Evolutionary conservation across 2,888 invertebrate genomes (phyloP).

Genomic region (Limnephilus lunatus): DNA sequence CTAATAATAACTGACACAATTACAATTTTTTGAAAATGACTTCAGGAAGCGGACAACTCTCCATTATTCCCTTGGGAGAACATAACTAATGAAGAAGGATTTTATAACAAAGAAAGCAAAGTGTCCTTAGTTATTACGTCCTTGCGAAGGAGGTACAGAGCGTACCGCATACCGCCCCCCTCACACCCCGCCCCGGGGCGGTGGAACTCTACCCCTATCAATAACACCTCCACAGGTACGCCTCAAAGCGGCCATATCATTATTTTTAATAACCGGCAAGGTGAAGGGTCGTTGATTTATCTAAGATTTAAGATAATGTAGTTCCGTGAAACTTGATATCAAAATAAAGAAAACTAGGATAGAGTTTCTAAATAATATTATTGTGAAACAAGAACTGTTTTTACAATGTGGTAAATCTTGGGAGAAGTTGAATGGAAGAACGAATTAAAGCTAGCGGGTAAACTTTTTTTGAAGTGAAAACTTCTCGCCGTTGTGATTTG

Average conservation of each 20-base stretch:
- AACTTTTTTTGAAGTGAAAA: too few relatives aligned
- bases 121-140: neutral
- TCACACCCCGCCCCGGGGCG: neutral
- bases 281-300: constrained; percentile 1
- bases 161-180: neutral
- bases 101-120: neutral
- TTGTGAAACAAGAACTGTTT: neutral
- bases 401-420: neutral
- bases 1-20: neutral
- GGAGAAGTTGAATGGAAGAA: neutral
- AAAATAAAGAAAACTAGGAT: neutral
- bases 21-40: neutral
- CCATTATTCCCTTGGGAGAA: neutral
- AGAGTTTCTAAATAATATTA: neutral
- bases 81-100: neutral
- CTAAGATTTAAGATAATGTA: neutral
- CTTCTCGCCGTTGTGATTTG: too few relatives aligned
- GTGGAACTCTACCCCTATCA: neutral
- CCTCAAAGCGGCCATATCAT: constrained; percentile 18
- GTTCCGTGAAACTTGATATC: neutral
- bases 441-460: too few relatives aligned
- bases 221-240: constrained; percentile 23
- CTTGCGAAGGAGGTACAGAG: neutral
- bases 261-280: constrained; percentile 23
- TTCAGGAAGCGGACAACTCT: neutral